Evolutionary conservation across 2,888 invertebrate species (phyloP).

Genomic region (Vanessa cardui): DNA sequence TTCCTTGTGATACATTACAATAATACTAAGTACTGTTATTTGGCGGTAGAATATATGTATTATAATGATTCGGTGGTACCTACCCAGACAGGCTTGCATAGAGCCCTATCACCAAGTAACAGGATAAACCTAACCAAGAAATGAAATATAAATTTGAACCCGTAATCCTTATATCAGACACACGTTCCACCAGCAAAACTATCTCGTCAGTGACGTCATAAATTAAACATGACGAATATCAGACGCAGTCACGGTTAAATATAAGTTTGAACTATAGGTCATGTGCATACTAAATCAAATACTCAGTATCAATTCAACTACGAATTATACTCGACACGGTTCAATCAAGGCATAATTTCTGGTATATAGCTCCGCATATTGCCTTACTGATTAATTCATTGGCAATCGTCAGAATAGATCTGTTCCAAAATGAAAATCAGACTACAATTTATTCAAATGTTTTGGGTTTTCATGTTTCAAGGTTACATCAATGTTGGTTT

Average conservation of each 20-base stretch:
- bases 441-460: background rate
- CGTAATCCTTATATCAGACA: too few relatives aligned
- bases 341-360: slow-evolving; percentile 23
- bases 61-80: too few relatives aligned
- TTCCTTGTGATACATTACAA: too few relatives aligned
- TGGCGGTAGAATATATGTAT: too few relatives aligned
- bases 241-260: background rate
- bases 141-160: too few relatives aligned
- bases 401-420: background rate
- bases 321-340: slow-evolving; percentile 22
- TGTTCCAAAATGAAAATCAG: background rate
- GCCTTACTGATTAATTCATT: slow-evolving; percentile 6
- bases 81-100: too few relatives aligned
- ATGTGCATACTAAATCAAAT: slow-evolving; percentile 10
- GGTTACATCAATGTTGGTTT: too few relatives aligned
- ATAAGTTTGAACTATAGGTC: background rate
- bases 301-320: slow-evolving; percentile 18
- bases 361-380: slow-evolving; percentile 5
- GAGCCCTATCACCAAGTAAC: too few relatives aligned
- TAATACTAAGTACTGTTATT: too few relatives aligned
- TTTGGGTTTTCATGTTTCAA: too few relatives aligned
- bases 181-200: background rate
- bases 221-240: background rate
- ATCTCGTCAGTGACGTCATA: background rate
- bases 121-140: too few relatives aligned